Evolutionary conservation across 2,888 invertebrate genomes (phyloP).

Genomic region (Schizaphis graminum): DNA sequence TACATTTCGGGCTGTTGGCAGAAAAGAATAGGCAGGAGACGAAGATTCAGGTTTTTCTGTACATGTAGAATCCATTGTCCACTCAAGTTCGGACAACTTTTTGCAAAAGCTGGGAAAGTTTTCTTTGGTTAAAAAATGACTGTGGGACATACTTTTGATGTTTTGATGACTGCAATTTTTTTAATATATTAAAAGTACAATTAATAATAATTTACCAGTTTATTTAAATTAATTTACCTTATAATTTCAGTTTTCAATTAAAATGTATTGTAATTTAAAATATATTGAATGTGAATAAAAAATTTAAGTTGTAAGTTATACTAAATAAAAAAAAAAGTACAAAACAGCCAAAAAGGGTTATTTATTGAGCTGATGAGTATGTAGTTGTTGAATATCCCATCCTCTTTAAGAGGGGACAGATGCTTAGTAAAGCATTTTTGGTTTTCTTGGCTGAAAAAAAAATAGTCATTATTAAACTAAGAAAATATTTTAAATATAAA

Average conservation of each 20-base stretch:
- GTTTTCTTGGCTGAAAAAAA: constrained; percentile 55
- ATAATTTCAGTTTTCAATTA: constrained; percentile 30
- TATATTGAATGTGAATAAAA: constrained; percentile 21
- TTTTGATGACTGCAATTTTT: constrained; percentile 26
- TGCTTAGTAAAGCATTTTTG: constrained; percentile 43
- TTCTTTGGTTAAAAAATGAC: constrained; percentile 63
- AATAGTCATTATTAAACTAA: not conserved
- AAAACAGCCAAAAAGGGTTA: constrained; percentile 34
- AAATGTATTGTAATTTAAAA: constrained; percentile 35
- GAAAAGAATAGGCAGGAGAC: constrained; percentile 59
- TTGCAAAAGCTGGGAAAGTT: constrained; percentile 61
- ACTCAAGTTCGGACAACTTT: constrained; percentile 60
- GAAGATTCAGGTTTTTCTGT: constrained; percentile 56
- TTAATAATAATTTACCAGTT: not conserved
- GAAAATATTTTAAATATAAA: not conserved
- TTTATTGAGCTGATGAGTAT: constrained; percentile 56
- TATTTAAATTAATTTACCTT: constrained; percentile 24
- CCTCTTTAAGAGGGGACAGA: constrained; percentile 51
- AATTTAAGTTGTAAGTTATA: not conserved
- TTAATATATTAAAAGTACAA: not conserved
- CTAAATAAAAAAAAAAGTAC: constrained; percentile 46
- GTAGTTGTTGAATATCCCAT: constrained; percentile 43
- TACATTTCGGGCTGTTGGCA: constrained; percentile 60
- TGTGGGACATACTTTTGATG: constrained; percentile 61
- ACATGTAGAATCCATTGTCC: constrained; percentile 58